Conservation (phyloP, 2,113 vertebrate species). For the Ceuthmochares aereus region DNA sequence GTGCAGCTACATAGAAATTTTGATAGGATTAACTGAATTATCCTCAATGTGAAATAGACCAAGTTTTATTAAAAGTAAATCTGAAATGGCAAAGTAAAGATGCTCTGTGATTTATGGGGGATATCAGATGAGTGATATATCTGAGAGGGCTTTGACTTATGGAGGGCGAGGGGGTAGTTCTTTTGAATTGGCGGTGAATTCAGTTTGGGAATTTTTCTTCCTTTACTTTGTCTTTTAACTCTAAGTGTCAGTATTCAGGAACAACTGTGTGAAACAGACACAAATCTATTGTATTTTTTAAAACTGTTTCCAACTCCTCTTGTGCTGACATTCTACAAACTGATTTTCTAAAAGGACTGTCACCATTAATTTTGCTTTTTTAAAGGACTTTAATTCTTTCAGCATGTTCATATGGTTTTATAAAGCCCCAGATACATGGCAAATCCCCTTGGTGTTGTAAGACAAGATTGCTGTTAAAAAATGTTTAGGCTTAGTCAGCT, state of each 20-base stretch:
- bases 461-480: constrained; percentile 89
- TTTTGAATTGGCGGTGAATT: not conserved
- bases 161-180: not conserved
- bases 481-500: constrained; percentile 86
- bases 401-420: constrained; percentile 86
- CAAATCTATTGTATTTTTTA: constrained; percentile 38
- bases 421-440: constrained; percentile 82
- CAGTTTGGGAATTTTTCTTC: not conserved
- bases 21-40: not conserved
- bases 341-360: constrained; percentile 81
- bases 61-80: constrained; percentile 33
- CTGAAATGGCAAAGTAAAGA: not conserved
- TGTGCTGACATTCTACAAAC: constrained; percentile 69
- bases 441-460: constrained; percentile 89
- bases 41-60: not conserved
- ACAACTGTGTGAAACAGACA: constrained; percentile 27
- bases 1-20: not conserved
- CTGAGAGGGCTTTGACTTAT: not conserved
- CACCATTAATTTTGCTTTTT: constrained; percentile 83
- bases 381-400: constrained; percentile 86
- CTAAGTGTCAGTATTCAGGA: constrained; percentile 24
- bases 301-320: constrained; percentile 37
- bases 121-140: not conserved
- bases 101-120: not conserved
- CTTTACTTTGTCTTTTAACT: not conserved